These are phyloP conservation scores for Redunca redunca DNA, from an alignment of 2,113 vertebrate genomes.

Conservation along the genomic window DNA sequence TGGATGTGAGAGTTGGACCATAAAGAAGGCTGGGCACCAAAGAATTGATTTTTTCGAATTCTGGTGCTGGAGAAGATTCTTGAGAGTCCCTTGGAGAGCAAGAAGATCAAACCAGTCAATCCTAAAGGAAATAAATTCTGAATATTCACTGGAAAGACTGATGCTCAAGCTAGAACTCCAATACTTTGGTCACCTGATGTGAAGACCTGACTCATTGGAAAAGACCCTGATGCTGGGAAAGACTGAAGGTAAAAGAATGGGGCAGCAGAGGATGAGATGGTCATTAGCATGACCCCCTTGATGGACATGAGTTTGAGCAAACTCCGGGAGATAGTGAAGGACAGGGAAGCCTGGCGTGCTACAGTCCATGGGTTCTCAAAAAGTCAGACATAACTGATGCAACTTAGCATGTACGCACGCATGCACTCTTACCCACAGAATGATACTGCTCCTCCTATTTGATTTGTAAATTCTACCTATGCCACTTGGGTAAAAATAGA, in stretches of 20 bases:
- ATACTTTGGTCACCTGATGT: not conserved
- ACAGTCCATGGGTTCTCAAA: not conserved
- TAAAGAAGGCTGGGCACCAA: not conserved
- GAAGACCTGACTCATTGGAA: not conserved
- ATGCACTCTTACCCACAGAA: not conserved
- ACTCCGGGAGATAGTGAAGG: not conserved
- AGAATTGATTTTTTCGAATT: not conserved
- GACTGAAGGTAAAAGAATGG: not conserved
- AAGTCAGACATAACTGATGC: not conserved
- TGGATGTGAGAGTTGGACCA: not conserved
- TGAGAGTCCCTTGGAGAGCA: not conserved
- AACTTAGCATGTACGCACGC: not conserved
- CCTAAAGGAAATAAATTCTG: not conserved
- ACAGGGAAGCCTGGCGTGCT: not conserved
- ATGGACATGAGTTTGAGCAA: not conserved
- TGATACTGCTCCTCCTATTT: not conserved
- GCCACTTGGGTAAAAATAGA: not conserved
- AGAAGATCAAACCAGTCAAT: not conserved
- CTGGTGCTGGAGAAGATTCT: not conserved
- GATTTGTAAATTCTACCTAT: not conserved
- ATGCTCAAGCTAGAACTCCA: not conserved
- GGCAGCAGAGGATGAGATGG: not conserved
- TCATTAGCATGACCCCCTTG: not conserved
- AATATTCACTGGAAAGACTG: not conserved
- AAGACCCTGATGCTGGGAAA: not conserved